Evolutionary conservation across 2,888 invertebrate genomes (phyloP).

Genomic region (Pterobdella sp.): DNA sequence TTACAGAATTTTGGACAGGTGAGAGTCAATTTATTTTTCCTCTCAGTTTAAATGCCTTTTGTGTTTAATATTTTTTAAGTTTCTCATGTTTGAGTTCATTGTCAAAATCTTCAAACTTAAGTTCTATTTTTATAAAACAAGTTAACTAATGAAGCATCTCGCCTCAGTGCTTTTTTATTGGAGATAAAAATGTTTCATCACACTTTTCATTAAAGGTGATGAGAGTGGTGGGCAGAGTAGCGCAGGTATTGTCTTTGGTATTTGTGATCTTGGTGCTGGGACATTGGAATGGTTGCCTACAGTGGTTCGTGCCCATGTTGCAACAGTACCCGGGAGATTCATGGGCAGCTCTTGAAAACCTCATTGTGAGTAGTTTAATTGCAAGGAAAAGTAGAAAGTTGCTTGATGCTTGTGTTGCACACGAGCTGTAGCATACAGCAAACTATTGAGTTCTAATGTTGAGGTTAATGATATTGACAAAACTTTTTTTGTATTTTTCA

Average conservation of each 20-base stretch:
- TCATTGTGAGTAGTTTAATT: slow-evolving; percentile 13
- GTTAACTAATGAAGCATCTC: no score
- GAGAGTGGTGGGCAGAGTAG: slow-evolving; percentile 19
- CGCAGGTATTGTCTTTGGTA: slow-evolving; percentile 23
- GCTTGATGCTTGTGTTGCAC: no score
- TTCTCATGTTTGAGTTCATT: no score
- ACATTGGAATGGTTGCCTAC: slow-evolving; percentile 28
- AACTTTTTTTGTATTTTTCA: no score
- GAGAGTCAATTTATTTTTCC: neutral
- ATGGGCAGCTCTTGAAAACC: slow-evolving; percentile 28
- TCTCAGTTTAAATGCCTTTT: no score
- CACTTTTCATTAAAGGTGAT: slow-evolving; percentile 13
- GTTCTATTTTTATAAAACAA: no score
- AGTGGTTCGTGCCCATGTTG: slow-evolving; percentile 28
- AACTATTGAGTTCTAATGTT: neutral
- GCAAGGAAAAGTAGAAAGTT: no score
- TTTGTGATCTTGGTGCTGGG: slow-evolving; percentile 24
- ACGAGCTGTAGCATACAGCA: neutral
- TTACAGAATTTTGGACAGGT: slow-evolving; percentile 7
- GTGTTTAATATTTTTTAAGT: no score
- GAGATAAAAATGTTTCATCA: no score
- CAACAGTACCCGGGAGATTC: slow-evolving; percentile 26
- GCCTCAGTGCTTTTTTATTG: no score
- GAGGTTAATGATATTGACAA: neutral
- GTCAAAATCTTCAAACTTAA: no score